Percentiles rank a stretch among this genome's conserved stretches.
Conservation (phyloP, 2,888 invertebrate genomes). For the Drosophila longiperda region DNA sequence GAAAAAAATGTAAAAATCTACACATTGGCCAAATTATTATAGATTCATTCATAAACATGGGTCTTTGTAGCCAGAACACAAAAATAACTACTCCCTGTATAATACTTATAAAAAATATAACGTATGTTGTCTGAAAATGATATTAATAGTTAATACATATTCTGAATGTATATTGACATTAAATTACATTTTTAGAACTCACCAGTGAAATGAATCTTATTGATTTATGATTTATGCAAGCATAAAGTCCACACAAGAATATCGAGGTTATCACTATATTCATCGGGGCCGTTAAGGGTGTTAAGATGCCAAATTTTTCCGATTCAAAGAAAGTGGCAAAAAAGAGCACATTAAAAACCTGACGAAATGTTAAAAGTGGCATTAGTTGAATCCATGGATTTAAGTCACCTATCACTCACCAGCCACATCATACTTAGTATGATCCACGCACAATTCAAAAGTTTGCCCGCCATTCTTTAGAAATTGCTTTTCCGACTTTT, state of each 20-base stretch:
- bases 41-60: not conserved
- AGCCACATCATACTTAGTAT: not conserved
- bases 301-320: slow-evolving; percentile 1
- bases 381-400: not conserved
- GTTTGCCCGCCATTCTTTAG: not conserved
- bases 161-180: not conserved
- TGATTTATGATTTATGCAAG: not conserved
- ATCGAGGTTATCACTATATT: not conserved
- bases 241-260: not conserved
- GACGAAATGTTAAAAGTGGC: not conserved
- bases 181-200: not conserved
- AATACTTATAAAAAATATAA: slow-evolving; percentile 3
- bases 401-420: not conserved
- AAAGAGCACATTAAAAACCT: not conserved
- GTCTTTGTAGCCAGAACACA: not conserved
- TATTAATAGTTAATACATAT: too few relatives aligned
- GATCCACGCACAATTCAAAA: not conserved
- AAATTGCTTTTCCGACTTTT: not conserved
- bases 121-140: not conserved
- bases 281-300: not conserved
- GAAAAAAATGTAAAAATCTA: not conserved
- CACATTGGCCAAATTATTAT: not conserved
- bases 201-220: not conserved
- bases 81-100: not conserved
- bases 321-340: not conserved